Evolutionary conservation across 2,113 vertebrate species (phyloP).

Genomic region (Odobenus rosmarus): DNA sequence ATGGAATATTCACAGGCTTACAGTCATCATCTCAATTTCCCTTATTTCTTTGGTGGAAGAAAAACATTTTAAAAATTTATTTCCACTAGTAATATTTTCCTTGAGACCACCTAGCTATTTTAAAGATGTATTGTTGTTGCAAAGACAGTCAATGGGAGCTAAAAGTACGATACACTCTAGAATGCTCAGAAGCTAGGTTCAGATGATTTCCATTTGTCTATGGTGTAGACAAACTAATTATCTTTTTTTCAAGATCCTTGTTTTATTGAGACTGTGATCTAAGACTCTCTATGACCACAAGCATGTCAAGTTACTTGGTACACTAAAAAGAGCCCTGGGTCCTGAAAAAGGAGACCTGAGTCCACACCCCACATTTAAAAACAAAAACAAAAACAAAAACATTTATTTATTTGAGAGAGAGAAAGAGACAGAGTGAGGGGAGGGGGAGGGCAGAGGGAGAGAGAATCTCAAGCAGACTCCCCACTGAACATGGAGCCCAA

Average conservation of each 20-base stretch:
- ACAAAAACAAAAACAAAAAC: neutral
- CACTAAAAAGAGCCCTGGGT: neutral
- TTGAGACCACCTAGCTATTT: neutral
- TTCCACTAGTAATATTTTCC: slow-evolving; percentile 38
- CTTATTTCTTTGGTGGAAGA: neutral
- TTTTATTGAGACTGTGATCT: neutral
- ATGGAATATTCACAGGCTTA: neutral
- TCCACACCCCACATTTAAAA: neutral
- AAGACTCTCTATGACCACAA: slow-evolving; percentile 20
- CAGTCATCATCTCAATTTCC: neutral
- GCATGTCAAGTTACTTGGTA: neutral
- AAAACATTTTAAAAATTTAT: slow-evolving; percentile 18
- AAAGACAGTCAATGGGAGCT: neutral
- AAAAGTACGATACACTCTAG: slow-evolving; percentile 40
- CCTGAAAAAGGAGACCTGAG: neutral
- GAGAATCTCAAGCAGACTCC: neutral
- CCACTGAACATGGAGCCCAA: neutral
- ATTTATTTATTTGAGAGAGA: too few relatives aligned
- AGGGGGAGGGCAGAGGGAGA: neutral
- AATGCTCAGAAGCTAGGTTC: slow-evolving; percentile 28
- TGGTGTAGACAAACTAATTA: slow-evolving; percentile 34
- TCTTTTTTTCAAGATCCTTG: slow-evolving; percentile 47
- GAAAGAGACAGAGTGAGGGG: too few relatives aligned
- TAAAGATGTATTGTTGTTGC: slow-evolving; percentile 9
- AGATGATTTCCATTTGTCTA: slow-evolving; percentile 45